Evolutionary conservation across 2,113 vertebrate genomes (phyloP).

Genomic region (Phrynosoma blainvillii): DNA sequence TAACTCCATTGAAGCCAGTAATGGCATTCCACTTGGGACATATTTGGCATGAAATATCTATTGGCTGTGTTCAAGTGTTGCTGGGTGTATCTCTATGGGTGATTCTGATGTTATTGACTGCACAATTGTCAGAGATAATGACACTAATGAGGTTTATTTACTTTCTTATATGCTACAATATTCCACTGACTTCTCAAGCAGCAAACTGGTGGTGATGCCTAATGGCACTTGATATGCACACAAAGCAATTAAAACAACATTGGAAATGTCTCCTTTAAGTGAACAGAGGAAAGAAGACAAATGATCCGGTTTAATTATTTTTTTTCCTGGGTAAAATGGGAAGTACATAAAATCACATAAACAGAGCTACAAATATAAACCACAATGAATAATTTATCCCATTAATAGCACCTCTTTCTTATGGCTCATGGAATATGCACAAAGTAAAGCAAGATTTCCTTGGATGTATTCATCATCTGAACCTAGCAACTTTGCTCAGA

Average conservation of each 20-base stretch:
- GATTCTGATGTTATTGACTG: slow-evolving; percentile 50
- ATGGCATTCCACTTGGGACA: slow-evolving; percentile 26
- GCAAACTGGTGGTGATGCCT: slow-evolving; percentile 32
- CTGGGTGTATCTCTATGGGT: slow-evolving; percentile 25
- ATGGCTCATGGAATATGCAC: slow-evolving; percentile 29
- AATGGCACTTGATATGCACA: slow-evolving; percentile 39
- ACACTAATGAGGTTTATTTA: slow-evolving; percentile 65
- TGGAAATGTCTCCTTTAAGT: slow-evolving; percentile 53
- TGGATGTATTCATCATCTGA: slow-evolving; percentile 31
- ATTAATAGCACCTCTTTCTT: slow-evolving; percentile 17
- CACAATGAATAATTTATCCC: slow-evolving; percentile 56
- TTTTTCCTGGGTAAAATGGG: slow-evolving; percentile 33
- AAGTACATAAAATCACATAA: slow-evolving; percentile 58
- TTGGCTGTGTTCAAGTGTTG: slow-evolving; percentile 14
- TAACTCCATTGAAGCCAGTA: slow-evolving; percentile 43
- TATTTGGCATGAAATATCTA: slow-evolving; percentile 31
- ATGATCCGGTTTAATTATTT: slow-evolving; percentile 42
- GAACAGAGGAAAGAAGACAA: slow-evolving; percentile 49
- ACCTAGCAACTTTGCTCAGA: slow-evolving; percentile 26
- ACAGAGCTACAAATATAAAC: slow-evolving; percentile 54
- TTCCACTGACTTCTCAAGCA: slow-evolving; percentile 42
- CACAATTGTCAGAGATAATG: slow-evolving; percentile 57
- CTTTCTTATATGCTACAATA: slow-evolving; percentile 37
- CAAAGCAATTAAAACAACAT: slow-evolving; percentile 57
- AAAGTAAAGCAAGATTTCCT: slow-evolving; percentile 46